Evolutionary conservation across 2,113 vertebrate species (phyloP).

Genomic region (Poecile atricapillus): DNA sequence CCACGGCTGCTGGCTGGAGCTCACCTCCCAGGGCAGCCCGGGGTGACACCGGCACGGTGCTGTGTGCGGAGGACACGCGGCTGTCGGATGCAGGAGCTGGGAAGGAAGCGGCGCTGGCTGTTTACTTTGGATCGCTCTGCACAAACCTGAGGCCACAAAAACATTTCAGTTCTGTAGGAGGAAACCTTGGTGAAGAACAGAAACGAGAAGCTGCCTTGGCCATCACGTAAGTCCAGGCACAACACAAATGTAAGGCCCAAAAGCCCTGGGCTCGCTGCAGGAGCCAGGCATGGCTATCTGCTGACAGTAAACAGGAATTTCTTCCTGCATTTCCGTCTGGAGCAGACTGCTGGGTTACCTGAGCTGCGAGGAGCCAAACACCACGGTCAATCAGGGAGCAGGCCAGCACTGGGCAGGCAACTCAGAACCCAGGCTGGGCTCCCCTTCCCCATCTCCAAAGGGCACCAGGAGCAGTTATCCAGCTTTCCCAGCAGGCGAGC

Average conservation of each 20-base stretch:
- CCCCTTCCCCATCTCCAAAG: background rate
- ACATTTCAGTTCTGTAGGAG: background rate
- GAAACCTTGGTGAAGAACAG: background rate
- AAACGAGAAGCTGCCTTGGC: background rate
- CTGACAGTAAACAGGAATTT: background rate
- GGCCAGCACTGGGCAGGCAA: background rate
- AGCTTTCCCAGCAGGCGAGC: background rate
- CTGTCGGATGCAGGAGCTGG: fast-evolving
- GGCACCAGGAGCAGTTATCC: background rate
- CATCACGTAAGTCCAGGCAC: background rate
- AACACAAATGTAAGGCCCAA: background rate
- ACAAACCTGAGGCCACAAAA: background rate
- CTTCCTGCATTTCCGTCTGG: background rate
- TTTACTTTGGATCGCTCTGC: background rate
- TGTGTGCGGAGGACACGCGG: fast-evolving
- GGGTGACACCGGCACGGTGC: fast-evolving
- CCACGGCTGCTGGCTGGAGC: background rate
- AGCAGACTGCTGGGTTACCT: background rate
- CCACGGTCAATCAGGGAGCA: fast-evolving
- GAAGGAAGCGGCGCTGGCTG: background rate
- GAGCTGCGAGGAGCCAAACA: background rate
- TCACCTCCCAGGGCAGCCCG: background rate
- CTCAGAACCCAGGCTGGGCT: background rate
- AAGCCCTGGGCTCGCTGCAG: background rate
- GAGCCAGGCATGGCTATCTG: background rate